These are phyloP conservation scores for Cryptocheilus praepositus DNA, from an alignment of 2,888 invertebrate species.

Conservation along the genomic window DNA sequence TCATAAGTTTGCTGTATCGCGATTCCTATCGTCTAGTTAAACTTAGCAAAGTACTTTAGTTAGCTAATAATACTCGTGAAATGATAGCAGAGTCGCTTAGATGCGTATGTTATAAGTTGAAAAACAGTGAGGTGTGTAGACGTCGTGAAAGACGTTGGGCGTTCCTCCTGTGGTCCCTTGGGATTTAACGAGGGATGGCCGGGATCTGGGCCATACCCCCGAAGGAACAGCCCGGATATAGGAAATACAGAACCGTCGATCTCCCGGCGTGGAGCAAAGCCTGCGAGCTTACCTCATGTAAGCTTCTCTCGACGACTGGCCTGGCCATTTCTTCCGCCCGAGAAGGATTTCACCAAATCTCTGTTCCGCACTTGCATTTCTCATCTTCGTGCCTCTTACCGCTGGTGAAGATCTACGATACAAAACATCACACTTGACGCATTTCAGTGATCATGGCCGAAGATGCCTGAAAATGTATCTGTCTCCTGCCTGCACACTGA, in stretches of 20 bases:
- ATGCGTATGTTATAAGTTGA: too few species aligned
- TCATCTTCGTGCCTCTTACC: slow-evolving; percentile 45
- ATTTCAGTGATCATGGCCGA: neutral
- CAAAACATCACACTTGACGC: slow-evolving; percentile 20
- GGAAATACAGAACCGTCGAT: slow-evolving; percentile 66
- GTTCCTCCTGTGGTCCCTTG: slow-evolving; percentile 40
- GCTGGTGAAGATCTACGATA: slow-evolving; percentile 28
- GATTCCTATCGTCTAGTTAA: too few species aligned
- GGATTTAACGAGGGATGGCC: slow-evolving; percentile 63
- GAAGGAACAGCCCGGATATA: slow-evolving; percentile 54
- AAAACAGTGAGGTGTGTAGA: neutral
- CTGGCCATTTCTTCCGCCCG: slow-evolving; percentile 53
- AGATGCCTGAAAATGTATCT: too few species aligned
- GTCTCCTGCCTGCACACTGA: too few species aligned
- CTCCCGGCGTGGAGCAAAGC: slow-evolving; percentile 64
- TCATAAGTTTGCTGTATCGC: too few species aligned
- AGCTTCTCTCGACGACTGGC: slow-evolving; percentile 58
- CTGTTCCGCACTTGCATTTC: slow-evolving; percentile 55
- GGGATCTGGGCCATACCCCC: slow-evolving; percentile 52
- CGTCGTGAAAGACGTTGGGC: slow-evolving; percentile 6
- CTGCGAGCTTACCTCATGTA: slow-evolving; percentile 66
- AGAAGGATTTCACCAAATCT: slow-evolving; percentile 61
- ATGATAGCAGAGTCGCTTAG: too few species aligned
- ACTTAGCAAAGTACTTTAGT: too few species aligned
- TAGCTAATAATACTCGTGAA: too few species aligned